phyloP scores from a whole-genome alignment of 1,140 invertebrate genomes.

The Varroa destructor region DNA sequence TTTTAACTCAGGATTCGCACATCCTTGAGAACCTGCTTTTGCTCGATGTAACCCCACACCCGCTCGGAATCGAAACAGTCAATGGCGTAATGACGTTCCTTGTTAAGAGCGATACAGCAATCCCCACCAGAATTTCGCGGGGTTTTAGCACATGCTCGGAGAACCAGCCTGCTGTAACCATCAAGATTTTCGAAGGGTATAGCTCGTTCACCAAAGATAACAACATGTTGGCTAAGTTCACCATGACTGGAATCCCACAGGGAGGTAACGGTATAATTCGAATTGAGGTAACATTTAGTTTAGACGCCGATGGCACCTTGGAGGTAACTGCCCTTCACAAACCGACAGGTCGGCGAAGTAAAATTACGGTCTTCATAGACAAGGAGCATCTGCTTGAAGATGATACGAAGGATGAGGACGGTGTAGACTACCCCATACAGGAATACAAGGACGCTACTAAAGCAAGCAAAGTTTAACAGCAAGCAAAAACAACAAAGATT shows the following conservation, averaged over 20 bases:
- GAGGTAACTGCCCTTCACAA: conserved; percentile 42
- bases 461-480: no score
- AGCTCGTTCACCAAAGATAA: conserved; percentile 83
- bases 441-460: no score
- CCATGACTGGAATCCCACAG: conserved; percentile 74
- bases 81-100: conserved; percentile 49
- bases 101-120: conserved; percentile 40
- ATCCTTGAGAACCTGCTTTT: conserved; percentile 42
- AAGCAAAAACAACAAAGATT: no score
- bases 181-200: conserved; percentile 76
- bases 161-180: conserved; percentile 60
- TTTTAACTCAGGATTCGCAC: conserved; percentile 34
- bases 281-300: conserved; percentile 68
- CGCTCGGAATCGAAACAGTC: conserved; percentile 49
- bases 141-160: conserved; percentile 54
- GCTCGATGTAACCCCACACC: conserved; percentile 49
- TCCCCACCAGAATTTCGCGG: conserved; percentile 53
- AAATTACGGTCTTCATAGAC: no score
- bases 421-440: no score
- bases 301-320: conserved; percentile 64
- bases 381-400: no score
- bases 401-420: no score
- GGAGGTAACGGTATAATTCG: conserved; percentile 84
- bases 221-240: conserved; percentile 83
- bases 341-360: no score